phyloP scores from a whole-genome alignment of 2,113 vertebrate genomes.

The Callospermophilus lateralis region DNA sequence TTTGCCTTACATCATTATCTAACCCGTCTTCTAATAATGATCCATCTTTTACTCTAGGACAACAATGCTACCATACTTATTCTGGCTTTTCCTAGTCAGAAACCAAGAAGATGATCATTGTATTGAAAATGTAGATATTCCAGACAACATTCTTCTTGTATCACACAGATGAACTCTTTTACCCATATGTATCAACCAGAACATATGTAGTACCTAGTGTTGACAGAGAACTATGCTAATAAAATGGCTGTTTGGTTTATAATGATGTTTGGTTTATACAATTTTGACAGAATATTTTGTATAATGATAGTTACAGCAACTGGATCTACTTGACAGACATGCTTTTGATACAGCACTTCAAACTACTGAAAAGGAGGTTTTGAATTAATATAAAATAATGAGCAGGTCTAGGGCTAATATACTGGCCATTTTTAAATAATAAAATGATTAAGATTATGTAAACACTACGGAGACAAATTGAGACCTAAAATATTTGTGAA shows the following conservation, averaged over 20 bases:
- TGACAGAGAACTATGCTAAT: constrained; percentile 12
- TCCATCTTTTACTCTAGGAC: background rate
- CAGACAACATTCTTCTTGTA: background rate
- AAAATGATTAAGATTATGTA: constrained; percentile 40
- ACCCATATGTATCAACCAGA: constrained; percentile 32
- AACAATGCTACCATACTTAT: background rate
- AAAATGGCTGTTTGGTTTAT: constrained; percentile 46
- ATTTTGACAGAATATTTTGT: constrained; percentile 20
- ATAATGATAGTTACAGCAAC: constrained; percentile 3
- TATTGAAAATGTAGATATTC: background rate
- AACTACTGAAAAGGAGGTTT: constrained; percentile 40
- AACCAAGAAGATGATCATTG: background rate
- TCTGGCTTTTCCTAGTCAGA: background rate
- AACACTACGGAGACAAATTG: constrained; percentile 6
- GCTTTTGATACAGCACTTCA: constrained; percentile 10
- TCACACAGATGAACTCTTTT: constrained; percentile 5
- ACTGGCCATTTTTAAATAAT: background rate
- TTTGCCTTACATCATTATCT: background rate
- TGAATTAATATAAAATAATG: constrained; percentile 43
- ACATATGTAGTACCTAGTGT: constrained; percentile 50
- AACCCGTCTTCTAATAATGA: background rate
- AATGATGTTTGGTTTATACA: constrained; percentile 10
- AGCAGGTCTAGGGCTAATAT: background rate
- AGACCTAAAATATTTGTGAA: constrained; percentile 55
- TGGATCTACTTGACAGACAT: constrained; percentile 27